Evolutionary conservation across 2,888 invertebrate species (phyloP).

Genomic region (Patella ulyssiponensis): DNA sequence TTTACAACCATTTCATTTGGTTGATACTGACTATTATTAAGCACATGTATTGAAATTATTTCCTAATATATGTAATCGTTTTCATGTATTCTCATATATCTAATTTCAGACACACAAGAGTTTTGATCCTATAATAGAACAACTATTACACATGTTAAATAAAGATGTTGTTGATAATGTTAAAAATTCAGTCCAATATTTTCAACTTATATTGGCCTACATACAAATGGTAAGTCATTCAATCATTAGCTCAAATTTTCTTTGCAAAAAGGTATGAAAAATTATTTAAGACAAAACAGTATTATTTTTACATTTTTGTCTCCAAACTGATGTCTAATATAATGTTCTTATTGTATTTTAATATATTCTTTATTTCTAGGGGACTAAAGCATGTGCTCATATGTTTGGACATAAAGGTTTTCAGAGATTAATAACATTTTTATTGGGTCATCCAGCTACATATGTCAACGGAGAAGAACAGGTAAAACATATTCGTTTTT

Average conservation of each 20-base stretch:
- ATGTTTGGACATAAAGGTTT: conserved; percentile 72
- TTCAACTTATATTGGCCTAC: conserved; percentile 70
- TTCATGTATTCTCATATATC: conserved; percentile 3
- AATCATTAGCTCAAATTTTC: too few species aligned
- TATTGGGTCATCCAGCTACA: conserved; percentile 63
- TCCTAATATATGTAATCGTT: neutral
- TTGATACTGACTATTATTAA: too few species aligned
- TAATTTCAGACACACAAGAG: conserved; percentile 60
- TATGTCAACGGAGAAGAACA: conserved; percentile 30
- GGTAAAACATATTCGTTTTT: conserved; percentile 22
- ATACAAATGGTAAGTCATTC: conserved; percentile 69
- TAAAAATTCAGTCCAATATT: conserved; percentile 73
- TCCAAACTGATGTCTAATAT: neutral
- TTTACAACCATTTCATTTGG: too few species aligned
- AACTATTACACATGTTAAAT: conserved; percentile 68
- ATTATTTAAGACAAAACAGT: too few species aligned
- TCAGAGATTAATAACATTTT: conserved; percentile 69
- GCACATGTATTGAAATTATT: too few species aligned
- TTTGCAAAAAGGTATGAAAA: too few species aligned
- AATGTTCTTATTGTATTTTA: neutral
- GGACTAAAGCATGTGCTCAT: conserved; percentile 72
- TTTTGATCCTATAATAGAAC: conserved; percentile 67
- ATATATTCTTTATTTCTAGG: conserved; percentile 58
- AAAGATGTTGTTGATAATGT: conserved; percentile 73
- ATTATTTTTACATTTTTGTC: neutral